Evolutionary conservation across 2,113 vertebrate species (phyloP).

Genomic region (Takifugu flavidus): DNA sequence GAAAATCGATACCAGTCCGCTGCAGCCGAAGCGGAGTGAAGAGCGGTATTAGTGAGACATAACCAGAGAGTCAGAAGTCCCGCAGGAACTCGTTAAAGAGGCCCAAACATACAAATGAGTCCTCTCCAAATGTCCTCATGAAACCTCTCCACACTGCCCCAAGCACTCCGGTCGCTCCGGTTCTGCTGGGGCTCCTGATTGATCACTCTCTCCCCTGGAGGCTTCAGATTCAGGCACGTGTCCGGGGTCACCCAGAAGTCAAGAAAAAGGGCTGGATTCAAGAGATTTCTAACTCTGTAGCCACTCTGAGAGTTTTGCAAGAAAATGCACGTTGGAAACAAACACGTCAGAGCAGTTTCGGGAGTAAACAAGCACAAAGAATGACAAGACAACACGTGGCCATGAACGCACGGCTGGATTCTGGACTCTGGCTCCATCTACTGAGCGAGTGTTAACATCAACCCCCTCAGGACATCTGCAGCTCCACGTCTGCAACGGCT

Average conservation of each 20-base stretch:
- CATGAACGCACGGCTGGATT: background rate
- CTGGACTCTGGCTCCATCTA: slow-evolving; percentile 63
- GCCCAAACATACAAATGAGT: slow-evolving; percentile 11
- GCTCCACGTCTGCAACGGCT: too few relatives aligned
- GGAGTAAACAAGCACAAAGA: too few relatives aligned
- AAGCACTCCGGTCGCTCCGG: background rate
- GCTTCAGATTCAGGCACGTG: background rate
- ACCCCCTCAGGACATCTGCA: background rate
- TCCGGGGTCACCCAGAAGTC: too few relatives aligned
- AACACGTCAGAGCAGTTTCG: too few relatives aligned
- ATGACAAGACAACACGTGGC: too few relatives aligned
- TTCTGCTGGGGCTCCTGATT: slow-evolving; percentile 26
- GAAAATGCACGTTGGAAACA: too few relatives aligned
- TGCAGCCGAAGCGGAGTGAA: background rate
- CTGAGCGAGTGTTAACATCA: slow-evolving; percentile 25
- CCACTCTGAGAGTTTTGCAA: too few relatives aligned
- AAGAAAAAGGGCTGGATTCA: too few relatives aligned
- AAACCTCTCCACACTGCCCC: slow-evolving; percentile 7
- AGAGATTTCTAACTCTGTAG: too few relatives aligned
- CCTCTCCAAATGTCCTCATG: slow-evolving; percentile 16
- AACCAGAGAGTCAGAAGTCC: slow-evolving; percentile 11
- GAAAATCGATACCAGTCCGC: slow-evolving; percentile 37
- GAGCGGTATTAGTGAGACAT: slow-evolving; percentile 10
- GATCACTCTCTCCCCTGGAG: slow-evolving; percentile 9
- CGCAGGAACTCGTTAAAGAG: slow-evolving; percentile 23